Evolutionary conservation across 1,140 invertebrate species (phyloP).

Genomic region (Aphelenchoides fujianensis): DNA sequence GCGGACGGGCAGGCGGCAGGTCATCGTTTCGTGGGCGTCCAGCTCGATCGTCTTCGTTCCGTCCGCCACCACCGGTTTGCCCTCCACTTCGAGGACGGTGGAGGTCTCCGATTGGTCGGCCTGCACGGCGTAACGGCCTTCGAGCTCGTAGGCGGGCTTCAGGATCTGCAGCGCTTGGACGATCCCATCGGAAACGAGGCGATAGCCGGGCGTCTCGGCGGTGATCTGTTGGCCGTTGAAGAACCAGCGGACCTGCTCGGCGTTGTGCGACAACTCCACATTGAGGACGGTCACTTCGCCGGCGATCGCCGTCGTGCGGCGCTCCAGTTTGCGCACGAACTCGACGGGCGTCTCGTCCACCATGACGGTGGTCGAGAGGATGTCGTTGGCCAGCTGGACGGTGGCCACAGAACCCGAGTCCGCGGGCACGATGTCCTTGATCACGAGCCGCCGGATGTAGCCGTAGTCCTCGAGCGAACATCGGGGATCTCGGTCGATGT

Average conservation of each 20-base stretch:
- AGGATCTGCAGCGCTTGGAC: constrained; percentile 38
- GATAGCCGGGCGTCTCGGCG: constrained; percentile 19
- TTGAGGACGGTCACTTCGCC: constrained; percentile 37
- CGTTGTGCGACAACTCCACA: constrained; percentile 48
- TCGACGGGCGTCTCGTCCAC: constrained; percentile 60
- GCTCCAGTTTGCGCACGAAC: constrained; percentile 45
- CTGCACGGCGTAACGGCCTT: constrained; percentile 39
- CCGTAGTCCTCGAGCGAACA: constrained; percentile 29
- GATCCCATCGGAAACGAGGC: constrained; percentile 33
- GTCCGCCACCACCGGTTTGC: constrained; percentile 34
- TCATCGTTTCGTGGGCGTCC: constrained; percentile 47
- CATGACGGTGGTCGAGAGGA: constrained; percentile 31
- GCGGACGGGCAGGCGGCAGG: constrained; percentile 32
- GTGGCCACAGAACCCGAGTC: constrained; percentile 39
- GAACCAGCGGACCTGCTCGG: constrained; percentile 48
- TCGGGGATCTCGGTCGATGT: constrained; percentile 33
- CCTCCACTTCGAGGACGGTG: constrained; percentile 44
- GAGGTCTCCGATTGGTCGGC: constrained; percentile 43
- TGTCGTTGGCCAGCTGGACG: constrained; percentile 34
- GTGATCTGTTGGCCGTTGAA: constrained; percentile 29
- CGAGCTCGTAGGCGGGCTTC: constrained; percentile 37
- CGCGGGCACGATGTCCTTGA: constrained; percentile 43
- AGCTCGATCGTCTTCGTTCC: constrained; percentile 34
- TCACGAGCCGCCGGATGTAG: constrained; percentile 50
- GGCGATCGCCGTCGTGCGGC: constrained; percentile 44